Conservation (phyloP, 2,797 vertebrate genomes). For the Rhincodon typus region DNA sequence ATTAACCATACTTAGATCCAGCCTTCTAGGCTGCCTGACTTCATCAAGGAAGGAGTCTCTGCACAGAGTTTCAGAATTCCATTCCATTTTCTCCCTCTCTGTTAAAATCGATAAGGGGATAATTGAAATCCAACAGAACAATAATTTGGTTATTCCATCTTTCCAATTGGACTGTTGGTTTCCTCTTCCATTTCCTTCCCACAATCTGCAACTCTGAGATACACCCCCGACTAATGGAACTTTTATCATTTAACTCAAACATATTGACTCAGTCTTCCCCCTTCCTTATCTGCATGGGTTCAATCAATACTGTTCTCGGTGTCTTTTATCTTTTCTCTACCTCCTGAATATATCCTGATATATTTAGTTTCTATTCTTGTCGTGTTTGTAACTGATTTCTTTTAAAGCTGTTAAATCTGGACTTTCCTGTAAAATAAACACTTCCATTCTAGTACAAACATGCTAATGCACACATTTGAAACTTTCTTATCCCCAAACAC, state of each 20-base stretch:
- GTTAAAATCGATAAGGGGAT: not conserved
- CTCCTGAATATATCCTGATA: not conserved
- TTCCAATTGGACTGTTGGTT: not conserved
- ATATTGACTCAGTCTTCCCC: not conserved
- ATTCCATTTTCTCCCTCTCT: not conserved
- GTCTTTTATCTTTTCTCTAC: not conserved
- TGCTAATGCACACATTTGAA: not conserved
- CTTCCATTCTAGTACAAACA: not conserved
- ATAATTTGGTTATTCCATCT: not conserved
- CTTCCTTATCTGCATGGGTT: not conserved
- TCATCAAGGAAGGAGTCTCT: not conserved
- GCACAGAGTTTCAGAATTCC: not conserved
- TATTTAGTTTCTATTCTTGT: not conserved
- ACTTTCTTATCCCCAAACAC: not conserved
- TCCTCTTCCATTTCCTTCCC: conserved; percentile 4
- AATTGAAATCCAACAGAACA: not conserved
- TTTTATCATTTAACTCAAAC: not conserved
- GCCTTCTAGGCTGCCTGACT: not conserved
- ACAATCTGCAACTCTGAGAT: not conserved
- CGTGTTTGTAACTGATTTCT: not conserved
- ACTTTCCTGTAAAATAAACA: not conserved
- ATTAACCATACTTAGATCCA: not conserved
- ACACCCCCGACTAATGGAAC: not conserved
- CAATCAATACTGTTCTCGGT: not conserved
- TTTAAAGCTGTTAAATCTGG: not conserved